Conservation (phyloP, 1,140 invertebrate genomes). For the Macrocentrus cingulum region DNA sequence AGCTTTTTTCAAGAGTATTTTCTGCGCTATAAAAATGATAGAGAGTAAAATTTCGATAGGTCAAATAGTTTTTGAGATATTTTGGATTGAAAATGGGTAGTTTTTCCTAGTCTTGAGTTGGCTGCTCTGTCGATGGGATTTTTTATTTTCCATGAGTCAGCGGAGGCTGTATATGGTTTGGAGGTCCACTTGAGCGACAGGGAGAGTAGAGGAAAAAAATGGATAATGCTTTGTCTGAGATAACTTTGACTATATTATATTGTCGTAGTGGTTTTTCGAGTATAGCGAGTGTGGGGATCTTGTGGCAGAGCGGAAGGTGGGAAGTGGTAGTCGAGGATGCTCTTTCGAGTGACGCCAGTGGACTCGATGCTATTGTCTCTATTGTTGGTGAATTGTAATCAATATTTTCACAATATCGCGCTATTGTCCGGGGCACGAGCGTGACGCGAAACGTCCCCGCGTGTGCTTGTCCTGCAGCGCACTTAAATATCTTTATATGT, state of each 20-base stretch:
- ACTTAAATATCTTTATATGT: too few relatives aligned
- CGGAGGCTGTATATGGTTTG: conserved; percentile 4
- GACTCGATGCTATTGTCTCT: conserved; percentile 48
- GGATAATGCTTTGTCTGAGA: conserved; percentile 20
- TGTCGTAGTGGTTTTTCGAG: conserved; percentile 14
- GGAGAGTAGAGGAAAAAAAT: conserved; percentile 11
- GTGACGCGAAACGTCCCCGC: conserved; percentile 25
- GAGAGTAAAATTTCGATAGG: too few relatives aligned
- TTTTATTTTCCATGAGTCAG: conserved; percentile 6
- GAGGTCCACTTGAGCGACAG: not conserved
- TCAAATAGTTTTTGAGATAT: too few relatives aligned
- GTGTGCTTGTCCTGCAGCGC: too few relatives aligned
- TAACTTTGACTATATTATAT: conserved; percentile 12
- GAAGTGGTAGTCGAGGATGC: conserved; percentile 30
- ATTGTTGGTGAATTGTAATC: conserved; percentile 58
- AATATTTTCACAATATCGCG: conserved; percentile 60
- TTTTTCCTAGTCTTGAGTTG: too few relatives aligned
- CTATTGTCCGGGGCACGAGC: conserved; percentile 55
- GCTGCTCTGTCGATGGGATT: too few relatives aligned
- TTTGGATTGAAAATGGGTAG: too few relatives aligned
- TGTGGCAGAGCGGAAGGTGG: conserved; percentile 5
- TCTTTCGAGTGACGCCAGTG: conserved; percentile 43
- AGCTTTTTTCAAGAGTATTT: conserved; percentile 32
- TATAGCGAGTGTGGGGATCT: not conserved
- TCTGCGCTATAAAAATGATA: too few relatives aligned